Base-by-base conservation (phyloP, 2,888 invertebrate genomes). In the Neuroscelio doddi region DNA sequence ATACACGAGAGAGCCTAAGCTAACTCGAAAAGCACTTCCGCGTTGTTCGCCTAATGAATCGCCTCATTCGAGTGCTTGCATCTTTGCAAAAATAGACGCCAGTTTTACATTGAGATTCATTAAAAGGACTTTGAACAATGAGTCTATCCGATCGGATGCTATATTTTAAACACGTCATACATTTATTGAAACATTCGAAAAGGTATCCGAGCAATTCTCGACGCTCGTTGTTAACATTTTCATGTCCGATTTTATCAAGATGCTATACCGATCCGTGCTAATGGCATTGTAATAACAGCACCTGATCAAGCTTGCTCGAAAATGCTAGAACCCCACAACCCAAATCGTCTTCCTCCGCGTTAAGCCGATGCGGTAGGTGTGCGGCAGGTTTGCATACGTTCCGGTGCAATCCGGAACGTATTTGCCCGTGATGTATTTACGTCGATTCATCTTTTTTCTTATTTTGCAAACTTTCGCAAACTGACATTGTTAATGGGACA, bases 41-140 rank as follows among this genome's bases (percentile, higher is more conserved):
- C 69, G 69, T 83, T 83, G 82, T 83, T 81, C 81, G 80, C 81
- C 82, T 83, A 83, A 83, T 83, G 83, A 83, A 83, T 66, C 65
- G 68, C 64, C 59, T 68, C 59, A 58, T 55, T 58, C 65, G 27
- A 53, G 41, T 21, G 39, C 46, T 39, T 36, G 15, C 59, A 41
- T 67, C 64, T 51, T 46, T 61, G 55, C 64, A 57, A 69, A 69
- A 71, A 66, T 65, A 63, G 52, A 52, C 51, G 55, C 61, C 53
- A 53, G 56, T 64, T 57, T 62, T 66, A 30, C 62, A 66, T 66
- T 62, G 59, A 49, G 67, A 56, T 56, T 59, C 67, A 64, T 67
- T 67, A 67, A 59, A 38, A n/a, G 17, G n/a, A 15, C 4, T 38
- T 38, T n/a, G 17, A 3, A 38, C 17, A 38, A 38, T 38, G 15